A percentile compares a stretch with the other conserved stretches of the same genome.
Evolutionary conservation across 2,888 invertebrate species (phyloP).

Genomic region (Heliconius aoede): DNA sequence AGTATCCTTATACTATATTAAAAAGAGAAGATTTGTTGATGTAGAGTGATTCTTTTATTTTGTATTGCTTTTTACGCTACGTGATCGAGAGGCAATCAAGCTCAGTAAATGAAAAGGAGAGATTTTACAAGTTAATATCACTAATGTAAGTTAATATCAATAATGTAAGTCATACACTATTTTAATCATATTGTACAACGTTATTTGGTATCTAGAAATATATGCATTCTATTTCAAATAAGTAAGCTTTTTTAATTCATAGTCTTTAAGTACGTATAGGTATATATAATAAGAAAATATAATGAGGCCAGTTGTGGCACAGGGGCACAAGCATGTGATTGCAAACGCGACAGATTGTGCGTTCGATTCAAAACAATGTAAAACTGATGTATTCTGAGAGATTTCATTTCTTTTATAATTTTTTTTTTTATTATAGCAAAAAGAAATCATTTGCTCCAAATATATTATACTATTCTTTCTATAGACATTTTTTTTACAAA

Average conservation of each 20-base stretch:
- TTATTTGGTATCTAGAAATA: too few relatives aligned
- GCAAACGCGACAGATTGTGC: rapidly evolving
- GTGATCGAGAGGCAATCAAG: constrained; percentile 44
- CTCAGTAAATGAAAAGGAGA: constrained; percentile 35
- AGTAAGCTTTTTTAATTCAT: background rate
- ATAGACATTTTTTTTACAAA: background rate
- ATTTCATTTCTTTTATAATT: too few relatives aligned
- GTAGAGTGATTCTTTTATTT: constrained; percentile 37
- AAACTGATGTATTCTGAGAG: too few relatives aligned
- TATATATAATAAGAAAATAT: too few relatives aligned
- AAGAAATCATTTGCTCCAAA: background rate
- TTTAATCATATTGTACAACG: background rate
- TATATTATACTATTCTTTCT: background rate
- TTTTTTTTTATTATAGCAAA: background rate
- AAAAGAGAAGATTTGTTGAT: too few relatives aligned
- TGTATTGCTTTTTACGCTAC: constrained; percentile 42
- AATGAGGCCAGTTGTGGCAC: too few relatives aligned
- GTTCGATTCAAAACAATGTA: too few relatives aligned
- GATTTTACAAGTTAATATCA: constrained; percentile 3
- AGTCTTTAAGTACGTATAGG: too few relatives aligned
- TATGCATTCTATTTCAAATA: too few relatives aligned
- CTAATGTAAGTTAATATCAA: background rate
- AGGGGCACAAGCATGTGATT: too few relatives aligned
- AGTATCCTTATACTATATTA: too few relatives aligned
- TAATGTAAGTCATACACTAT: background rate